Evolutionary conservation across 2,113 vertebrate genomes (phyloP).

Genomic region (Indicator maculatus): DNA sequence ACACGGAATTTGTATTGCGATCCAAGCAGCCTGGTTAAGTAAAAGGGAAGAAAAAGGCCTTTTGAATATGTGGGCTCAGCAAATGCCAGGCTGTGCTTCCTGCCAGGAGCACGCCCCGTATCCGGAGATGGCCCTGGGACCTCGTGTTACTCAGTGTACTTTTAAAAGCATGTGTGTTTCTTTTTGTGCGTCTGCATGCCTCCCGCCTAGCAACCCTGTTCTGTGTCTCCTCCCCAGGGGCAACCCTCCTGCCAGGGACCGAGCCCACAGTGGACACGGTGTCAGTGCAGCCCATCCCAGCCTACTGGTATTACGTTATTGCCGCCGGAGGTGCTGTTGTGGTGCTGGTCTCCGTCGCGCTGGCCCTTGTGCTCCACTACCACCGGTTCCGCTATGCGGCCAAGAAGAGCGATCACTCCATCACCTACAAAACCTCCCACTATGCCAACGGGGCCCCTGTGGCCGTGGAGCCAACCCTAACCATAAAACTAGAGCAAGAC

Average conservation of each 20-base stretch:
- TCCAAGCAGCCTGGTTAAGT: conserved; percentile 70
- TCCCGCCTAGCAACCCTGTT: conserved; percentile 92
- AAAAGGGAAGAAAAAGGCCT: conserved; percentile 29
- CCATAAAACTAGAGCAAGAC: conserved; percentile 94
- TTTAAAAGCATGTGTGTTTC: conserved; percentile 77
- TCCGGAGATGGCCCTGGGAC: neutral
- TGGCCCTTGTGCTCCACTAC: conserved; percentile 93
- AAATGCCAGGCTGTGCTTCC: neutral
- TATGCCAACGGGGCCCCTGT: conserved; percentile 85
- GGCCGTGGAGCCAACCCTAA: conserved; percentile 90
- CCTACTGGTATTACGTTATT: conserved; percentile 99
- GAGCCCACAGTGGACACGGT: conserved; percentile 98
- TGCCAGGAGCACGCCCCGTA: neutral
- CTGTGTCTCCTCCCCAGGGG: conserved; percentile 98
- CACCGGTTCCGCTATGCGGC: conserved; percentile 94
- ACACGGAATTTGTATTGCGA: conserved; percentile 63
- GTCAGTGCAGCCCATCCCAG: conserved; percentile 92
- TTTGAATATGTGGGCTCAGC: conserved; percentile 40
- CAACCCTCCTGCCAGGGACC: conserved; percentile 91
- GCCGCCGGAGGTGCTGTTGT: conserved; percentile 92
- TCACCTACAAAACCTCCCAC: conserved; percentile 97
- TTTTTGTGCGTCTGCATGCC: conserved; percentile 83
- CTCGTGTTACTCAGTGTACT: neutral
- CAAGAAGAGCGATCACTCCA: conserved; percentile 97
- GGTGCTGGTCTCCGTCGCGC: conserved; percentile 90